Base-by-base conservation (phyloP, 1,140 invertebrate genomes). In the Platyscapa corneri region DNA sequence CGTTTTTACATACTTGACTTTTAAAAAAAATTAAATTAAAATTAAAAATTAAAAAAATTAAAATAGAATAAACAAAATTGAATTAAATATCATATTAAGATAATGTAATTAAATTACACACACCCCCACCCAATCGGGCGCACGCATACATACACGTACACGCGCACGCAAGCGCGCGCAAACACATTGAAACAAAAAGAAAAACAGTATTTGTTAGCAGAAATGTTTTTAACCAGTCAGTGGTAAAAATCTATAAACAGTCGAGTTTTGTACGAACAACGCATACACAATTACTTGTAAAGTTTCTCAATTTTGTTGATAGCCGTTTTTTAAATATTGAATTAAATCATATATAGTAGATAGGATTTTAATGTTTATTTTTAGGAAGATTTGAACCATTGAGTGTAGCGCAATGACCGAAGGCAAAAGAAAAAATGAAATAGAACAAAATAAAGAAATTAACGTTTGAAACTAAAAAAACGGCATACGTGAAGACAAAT, bases 141-240 rank as follows among this genome's bases (percentile, higher is more conserved):
- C 6, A 49, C 53, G 81, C 46, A 16, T 84, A 78, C 14, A 49
- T 64, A 46, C 0, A 75, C 39, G 32, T 46, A 70, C 16, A 75
- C 39, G 46, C 2, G 23, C 39, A 70, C 34, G 3, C 39, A 16
- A 23, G 20, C 27, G 60, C 34, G 30, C 2, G 23, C 32, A 70
- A 37, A 12, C 39, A 23, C 8, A 18, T 74, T 42, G n/a, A 37
- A 74, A 42, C 6, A 74, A 42, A 65, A 70, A n/a, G 65, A 81
- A 56, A 67, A 77, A 82, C 80, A 86, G 84, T 86, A 86, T 86
- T 86, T 32, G 10, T 82, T 86, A 14, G 30, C 34, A 76, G 72
- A 85, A 67, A 75, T 12, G 12, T 81, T 82, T 72, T 77, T 82
- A 85, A 32, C 39, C 53, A 75, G 30, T n/a, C 60, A 67, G 42